Evolutionary conservation across 2,797 vertebrate genomes (phyloP), one percentile per base, ranked within the genome.

Genomic region (Cynodonichthys magdalenae): DNA sequence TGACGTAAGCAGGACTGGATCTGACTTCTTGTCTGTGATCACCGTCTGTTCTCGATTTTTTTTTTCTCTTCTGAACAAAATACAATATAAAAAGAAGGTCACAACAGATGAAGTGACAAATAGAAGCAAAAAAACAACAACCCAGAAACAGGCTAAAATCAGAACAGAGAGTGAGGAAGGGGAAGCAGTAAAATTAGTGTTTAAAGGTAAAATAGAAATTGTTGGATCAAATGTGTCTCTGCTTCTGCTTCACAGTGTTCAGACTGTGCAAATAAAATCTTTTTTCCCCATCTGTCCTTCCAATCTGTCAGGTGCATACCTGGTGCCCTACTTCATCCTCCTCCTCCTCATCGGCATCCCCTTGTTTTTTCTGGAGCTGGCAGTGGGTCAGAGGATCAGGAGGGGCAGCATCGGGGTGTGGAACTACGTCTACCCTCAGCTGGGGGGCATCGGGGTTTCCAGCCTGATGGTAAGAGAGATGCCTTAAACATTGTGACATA

Each of bases 301-400:
- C 27, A 6, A 15, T 58, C 53, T 66, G 57, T 66, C 87, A 99
- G 98, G 98, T 79, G 97, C 97, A 12, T 99, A 99, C 83, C 89
- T 99, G 76, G 94, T 99, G 49, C 98, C 98, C 0, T 99, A 99
- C 86, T 92, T 95, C 69, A 95, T 99, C 76, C 94, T 99, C 65
- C 95, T 99, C n/a, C 63, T 98, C 82, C 92, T 99, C 81, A 98
- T 98, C 0, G 98, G 98, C 69, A 95, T 99, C 79, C 98, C 98
- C 0, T 92, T 99, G 59, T 99, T 99, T 90, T 99, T 98, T 90
- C 91, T 99, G 93, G 98, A 99, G 92, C 83, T 99, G 93, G 98
- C 97, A 0, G 96, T 96, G 87, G 98, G 98, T 59, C 98, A 99
- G 92, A 93, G 95, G 79, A 99, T 99, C 87, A 93, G 98, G 12